These are phyloP conservation scores for Taenioides sp. DNA, from an alignment of 2,797 vertebrate genomes.

Conservation along the genomic window DNA sequence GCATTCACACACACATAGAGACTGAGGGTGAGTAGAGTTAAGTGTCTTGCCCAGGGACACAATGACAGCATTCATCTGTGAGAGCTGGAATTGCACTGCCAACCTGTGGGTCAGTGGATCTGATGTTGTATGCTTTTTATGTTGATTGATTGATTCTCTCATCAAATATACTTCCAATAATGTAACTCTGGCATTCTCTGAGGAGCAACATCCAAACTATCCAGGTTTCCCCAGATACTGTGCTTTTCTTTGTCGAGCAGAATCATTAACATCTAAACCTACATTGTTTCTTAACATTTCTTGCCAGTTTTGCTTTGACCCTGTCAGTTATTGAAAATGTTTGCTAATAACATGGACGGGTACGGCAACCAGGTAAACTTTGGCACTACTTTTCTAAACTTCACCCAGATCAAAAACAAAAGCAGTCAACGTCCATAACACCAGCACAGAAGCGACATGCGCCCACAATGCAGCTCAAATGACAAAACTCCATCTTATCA, in stretches of 20 bases:
- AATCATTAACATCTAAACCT: background rate
- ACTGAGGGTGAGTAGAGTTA: too few species aligned
- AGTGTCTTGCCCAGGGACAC: too few species aligned
- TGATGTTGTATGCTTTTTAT: too few species aligned
- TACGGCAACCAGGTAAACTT: background rate
- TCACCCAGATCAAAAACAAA: background rate
- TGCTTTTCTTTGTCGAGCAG: background rate
- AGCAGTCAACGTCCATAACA: conserved; percentile 48
- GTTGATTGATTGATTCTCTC: too few species aligned
- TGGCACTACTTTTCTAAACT: background rate
- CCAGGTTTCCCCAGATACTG: background rate
- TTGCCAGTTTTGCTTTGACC: background rate
- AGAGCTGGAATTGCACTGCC: too few species aligned
- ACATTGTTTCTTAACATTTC: background rate
- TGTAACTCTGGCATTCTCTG: too few species aligned
- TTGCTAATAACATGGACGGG: background rate
- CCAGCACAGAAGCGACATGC: conserved; percentile 49
- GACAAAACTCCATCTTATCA: conserved; percentile 70
- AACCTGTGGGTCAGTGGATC: too few species aligned
- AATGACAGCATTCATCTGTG: too few species aligned
- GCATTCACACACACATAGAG: too few species aligned
- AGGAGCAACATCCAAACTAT: too few species aligned
- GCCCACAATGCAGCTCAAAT: conserved; percentile 64
- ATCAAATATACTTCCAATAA: too few species aligned
- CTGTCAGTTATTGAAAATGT: background rate